Evolutionary conservation across 1,140 invertebrate genomes (phyloP).

Genomic region (Drosophila ogumai): DNA sequence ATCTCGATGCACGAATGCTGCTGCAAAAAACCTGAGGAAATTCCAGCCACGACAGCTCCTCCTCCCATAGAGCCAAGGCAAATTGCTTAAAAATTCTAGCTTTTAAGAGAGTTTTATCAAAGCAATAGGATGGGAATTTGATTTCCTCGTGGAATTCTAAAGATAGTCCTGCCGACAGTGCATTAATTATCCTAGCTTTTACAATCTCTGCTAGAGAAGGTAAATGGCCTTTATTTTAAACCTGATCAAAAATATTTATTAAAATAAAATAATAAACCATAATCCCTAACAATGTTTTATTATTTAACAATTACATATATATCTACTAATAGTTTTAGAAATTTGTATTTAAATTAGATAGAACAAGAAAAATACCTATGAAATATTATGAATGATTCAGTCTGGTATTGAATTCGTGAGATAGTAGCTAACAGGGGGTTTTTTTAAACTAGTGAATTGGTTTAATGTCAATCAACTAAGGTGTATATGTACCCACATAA

Average conservation of each 20-base stretch:
- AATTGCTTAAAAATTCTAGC: conserved; percentile 10
- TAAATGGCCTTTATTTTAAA: not conserved
- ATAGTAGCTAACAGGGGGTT: not conserved
- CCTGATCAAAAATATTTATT: conserved; percentile 8
- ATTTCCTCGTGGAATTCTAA: not conserved
- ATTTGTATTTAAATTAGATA: not conserved
- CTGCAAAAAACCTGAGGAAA: conserved; percentile 20
- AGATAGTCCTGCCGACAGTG: not conserved
- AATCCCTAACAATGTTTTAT: too few species aligned
- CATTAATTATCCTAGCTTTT: not conserved
- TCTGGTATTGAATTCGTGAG: not conserved
- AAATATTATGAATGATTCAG: not conserved
- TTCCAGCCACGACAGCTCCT: conserved; percentile 8
- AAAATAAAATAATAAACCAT: not conserved
- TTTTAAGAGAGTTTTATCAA: not conserved
- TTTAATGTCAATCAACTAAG: not conserved
- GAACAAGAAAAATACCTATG: not conserved
- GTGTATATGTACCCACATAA: not conserved
- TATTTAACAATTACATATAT: not conserved
- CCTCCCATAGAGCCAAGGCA: conserved; percentile 1
- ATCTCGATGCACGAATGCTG: conserved; percentile 39
- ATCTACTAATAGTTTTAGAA: too few species aligned
- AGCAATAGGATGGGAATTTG: not conserved
- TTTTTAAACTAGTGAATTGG: not conserved
- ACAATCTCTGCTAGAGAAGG: not conserved